Base-by-base conservation (phyloP, 2,113 vertebrate species). In the Lamprotornis superbus region DNA sequence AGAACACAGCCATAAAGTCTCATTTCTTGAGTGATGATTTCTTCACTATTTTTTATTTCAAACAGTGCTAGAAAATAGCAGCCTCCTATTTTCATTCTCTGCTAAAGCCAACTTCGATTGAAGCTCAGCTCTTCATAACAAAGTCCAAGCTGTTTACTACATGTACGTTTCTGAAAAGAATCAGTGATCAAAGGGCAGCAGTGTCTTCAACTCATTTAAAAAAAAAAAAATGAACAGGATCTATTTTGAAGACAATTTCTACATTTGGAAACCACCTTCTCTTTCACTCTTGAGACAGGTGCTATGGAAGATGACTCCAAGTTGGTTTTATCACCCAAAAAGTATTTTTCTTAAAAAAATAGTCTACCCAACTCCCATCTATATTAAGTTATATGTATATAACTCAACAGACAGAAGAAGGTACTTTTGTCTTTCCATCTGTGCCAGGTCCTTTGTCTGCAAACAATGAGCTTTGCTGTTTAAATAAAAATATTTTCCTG, bases 1-100 rank as follows among this genome's bases (percentile, higher is more conserved):
- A 91, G 81, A 94, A 68, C 50, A 42, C 70, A 95, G 74, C 42
- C 74, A 71, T 87, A 27, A 78, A 68, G 15, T 46, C 87, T 82
- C 59, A 84, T 91, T 87, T 91, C 81, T 80, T 84, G 61, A 94
- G 87, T 22, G 57, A 89, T 83, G 73, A 64, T 69, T 91, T 92
- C 77, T 94, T 82, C 59, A 28, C 64, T 77, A 15, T 63, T 93
- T 92, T 90, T 89, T 10, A 86, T 86, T 92, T 90, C 67, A 71
- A 89, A 67, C 7, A 70, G 55, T 70, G 37, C 46, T 83, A 50
- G 74, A 82, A 83, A 95, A 83, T 65, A 65, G 40, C 78, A 90
- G 70, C 39, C 18, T 74, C 30, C 42, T 87, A 25, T 30, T 89
- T 82, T 65, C 35, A 28, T 75, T 83, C 39, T 15, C 61, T 18